Base-by-base conservation (phyloP, 2,888 invertebrate genomes). In the Drosophila mettleri region DNA sequence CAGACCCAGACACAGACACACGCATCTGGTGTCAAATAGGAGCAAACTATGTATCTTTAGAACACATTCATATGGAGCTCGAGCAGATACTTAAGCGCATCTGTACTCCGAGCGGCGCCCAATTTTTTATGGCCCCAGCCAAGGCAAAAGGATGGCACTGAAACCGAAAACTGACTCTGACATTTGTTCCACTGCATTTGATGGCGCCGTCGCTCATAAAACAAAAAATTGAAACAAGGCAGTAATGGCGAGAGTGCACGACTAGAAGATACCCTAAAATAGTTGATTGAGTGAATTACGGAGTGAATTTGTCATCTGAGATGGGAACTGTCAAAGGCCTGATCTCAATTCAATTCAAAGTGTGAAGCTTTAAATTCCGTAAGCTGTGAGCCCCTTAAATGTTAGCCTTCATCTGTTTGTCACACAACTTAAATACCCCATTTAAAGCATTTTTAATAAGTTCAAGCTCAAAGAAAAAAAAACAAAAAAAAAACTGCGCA, bases 81-180 rank as follows among this genome's bases (percentile, higher is more conserved):
- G 36, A 22, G 27, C n/a, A 65, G 61, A 78, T 60, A 65, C 74
- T 78, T 74, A 48, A 53, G 65, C 49, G 59, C 74, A 76, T 59
- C 74, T 73, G 75, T 49, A 58, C 36, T 36, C 34, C 46, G 39
- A 49, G 67, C 66, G 77, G 51, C 80, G 70, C 62, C 65, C 69
- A 54, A 68, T 80, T 86, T 86, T 84, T 84, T 88, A 84, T 78
- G 49, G 67, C n/a, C n/a, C 67, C 69, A 61, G 78, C 66, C 65
- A 64, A 43, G 41, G 49, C 41, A 29, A 31, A 43, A 2, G 27
- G 31, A 34, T 41, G 55, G 46, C 53, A 38, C 49, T 45, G 53
- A 24, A 36, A 41, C 54, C 51, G 18, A 39, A 49, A 49, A 49
- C 33, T 49, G 49, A 53, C 45, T 27, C 38, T 31, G 55, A 39